Evolutionary conservation across 2,888 invertebrate species (phyloP).

Genomic region (Mayetiola destructor): DNA sequence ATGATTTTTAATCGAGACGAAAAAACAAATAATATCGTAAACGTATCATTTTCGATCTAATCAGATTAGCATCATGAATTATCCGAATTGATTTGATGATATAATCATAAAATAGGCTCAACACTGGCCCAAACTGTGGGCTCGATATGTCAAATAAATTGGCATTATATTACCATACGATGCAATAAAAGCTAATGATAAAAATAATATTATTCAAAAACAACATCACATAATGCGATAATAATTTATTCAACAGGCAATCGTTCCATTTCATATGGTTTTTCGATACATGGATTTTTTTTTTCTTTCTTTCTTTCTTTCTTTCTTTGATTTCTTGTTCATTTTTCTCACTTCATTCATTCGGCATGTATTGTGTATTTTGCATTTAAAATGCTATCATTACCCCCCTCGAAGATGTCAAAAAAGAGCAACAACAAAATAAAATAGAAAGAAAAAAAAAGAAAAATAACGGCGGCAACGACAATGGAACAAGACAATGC

Average conservation of each 20-base stretch:
- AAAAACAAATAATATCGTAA: too few relatives aligned
- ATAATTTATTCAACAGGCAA: constrained; percentile 14
- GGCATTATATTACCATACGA: background rate
- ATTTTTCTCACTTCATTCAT: background rate
- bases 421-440: background rate
- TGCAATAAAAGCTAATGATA: constrained; percentile 11
- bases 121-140: too few relatives aligned
- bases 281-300: background rate
- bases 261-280: background rate
- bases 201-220: constrained; percentile 13
- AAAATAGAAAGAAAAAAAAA: background rate
- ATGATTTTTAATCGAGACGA: too few relatives aligned
- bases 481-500: background rate
- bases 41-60: too few relatives aligned
- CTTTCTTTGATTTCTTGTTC: background rate
- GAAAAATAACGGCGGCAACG: background rate
- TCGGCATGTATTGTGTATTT: background rate
- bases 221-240: background rate
- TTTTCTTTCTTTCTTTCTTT: background rate
- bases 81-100: too few relatives aligned
- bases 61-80: too few relatives aligned
- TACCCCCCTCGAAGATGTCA: background rate
- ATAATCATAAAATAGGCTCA: too few relatives aligned
- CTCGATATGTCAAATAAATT: constrained; percentile 18
- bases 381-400: background rate